Conservation (phyloP, 2,888 invertebrate genomes). For the Tetragonula carbonaria region DNA sequence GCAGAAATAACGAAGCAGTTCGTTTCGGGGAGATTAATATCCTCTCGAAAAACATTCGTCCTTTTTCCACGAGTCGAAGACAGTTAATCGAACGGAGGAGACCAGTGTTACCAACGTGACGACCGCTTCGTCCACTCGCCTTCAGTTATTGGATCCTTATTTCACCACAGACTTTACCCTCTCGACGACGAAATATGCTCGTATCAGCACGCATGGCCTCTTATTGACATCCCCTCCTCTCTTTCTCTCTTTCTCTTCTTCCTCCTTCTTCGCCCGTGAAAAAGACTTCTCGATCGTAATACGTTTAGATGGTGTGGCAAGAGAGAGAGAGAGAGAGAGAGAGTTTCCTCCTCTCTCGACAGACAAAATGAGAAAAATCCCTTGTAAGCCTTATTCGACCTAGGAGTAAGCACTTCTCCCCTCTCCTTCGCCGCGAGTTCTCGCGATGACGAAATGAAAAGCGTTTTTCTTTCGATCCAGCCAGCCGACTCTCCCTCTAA, state of each 20-base stretch:
- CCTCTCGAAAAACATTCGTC: background rate
- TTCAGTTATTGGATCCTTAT: slow-evolving; percentile 78
- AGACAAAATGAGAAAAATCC: slow-evolving; percentile 61
- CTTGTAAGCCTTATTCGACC: slow-evolving; percentile 46
- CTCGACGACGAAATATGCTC: slow-evolving; percentile 77
- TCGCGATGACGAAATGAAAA: slow-evolving; percentile 44
- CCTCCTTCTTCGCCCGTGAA: slow-evolving; percentile 49
- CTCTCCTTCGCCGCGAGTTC: slow-evolving; percentile 12
- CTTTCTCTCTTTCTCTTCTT: slow-evolving; percentile 52
- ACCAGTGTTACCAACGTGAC: background rate
- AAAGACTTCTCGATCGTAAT: slow-evolving; percentile 60
- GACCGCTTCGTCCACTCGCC: slow-evolving; percentile 55
- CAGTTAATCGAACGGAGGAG: background rate
- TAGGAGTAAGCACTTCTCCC: slow-evolving; percentile 51
- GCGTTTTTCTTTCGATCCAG: slow-evolving; percentile 40
- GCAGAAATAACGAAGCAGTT: too few relatives aligned
- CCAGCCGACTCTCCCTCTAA: background rate
- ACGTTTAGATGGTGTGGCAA: slow-evolving; percentile 58
- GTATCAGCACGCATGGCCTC: slow-evolving; percentile 79
- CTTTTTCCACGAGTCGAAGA: background rate
- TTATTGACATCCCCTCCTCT: slow-evolving; percentile 75
- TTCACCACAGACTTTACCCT: slow-evolving; percentile 79
- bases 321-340: background rate
- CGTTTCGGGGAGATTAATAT: too few relatives aligned
- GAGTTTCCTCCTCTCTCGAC: slow-evolving; percentile 31